phyloP scores from a whole-genome alignment of 2,113 vertebrate genomes.

The Sardina pilchardus region DNA sequence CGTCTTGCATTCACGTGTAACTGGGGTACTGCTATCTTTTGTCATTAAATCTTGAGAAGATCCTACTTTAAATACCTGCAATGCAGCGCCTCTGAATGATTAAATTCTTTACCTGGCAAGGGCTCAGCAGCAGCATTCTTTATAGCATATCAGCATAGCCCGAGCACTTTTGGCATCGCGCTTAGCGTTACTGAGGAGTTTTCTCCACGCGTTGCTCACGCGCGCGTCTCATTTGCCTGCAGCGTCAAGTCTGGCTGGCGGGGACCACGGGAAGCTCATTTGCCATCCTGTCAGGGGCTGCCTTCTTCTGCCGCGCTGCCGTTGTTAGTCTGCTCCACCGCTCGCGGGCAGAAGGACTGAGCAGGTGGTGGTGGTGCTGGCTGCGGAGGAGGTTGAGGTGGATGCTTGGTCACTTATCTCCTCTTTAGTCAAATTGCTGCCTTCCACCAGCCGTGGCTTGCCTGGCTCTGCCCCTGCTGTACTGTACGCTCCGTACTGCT shows the following conservation, averaged over 20 bases:
- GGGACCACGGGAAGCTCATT: neutral
- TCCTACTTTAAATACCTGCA: neutral
- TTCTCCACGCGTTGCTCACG: neutral
- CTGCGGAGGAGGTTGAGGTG: neutral
- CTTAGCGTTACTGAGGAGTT: neutral
- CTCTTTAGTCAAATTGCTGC: conserved; percentile 44
- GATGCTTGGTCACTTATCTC: conserved; percentile 45
- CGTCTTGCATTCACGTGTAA: neutral
- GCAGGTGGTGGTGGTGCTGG: conserved; percentile 18
- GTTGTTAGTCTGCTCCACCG: neutral
- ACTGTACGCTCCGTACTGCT: neutral
- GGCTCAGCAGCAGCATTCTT: neutral
- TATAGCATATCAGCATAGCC: neutral
- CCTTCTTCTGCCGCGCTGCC: neutral
- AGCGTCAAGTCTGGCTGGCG: neutral
- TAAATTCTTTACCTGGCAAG: neutral
- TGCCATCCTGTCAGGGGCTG: neutral
- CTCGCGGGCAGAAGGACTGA: neutral
- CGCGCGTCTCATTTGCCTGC: neutral
- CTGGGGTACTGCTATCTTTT: neutral
- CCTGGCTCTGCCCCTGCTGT: conserved; percentile 13
- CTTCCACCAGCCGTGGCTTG: conserved; percentile 38
- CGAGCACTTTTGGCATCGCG: neutral
- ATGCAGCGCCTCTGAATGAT: neutral
- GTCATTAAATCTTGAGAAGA: neutral